These are phyloP conservation scores for Nesoenas mayeri DNA, from an alignment of 2,113 vertebrate species.

Conservation along the genomic window DNA sequence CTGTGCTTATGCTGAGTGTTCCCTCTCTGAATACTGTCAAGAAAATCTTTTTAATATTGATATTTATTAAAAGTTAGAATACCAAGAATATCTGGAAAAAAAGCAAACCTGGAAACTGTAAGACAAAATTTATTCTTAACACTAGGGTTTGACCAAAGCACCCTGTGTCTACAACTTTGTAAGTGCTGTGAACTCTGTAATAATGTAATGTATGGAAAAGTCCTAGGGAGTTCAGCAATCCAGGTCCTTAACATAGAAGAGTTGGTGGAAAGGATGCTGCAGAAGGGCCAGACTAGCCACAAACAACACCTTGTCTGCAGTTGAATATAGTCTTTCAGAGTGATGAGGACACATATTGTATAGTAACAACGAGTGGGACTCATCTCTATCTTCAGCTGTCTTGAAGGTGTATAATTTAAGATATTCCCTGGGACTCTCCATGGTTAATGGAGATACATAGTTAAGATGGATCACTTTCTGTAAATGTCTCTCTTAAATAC, in stretches of 20 bases:
- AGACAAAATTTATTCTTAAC: not conserved
- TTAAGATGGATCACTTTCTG: not conserved
- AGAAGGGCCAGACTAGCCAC: not conserved
- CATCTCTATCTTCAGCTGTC: not conserved
- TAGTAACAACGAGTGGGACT: not conserved
- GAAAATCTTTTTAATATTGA: not conserved
- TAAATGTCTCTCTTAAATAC: not conserved
- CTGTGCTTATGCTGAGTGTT: not conserved
- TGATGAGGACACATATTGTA: not conserved
- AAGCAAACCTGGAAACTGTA: not conserved
- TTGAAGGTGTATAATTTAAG: not conserved
- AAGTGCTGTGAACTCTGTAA: not conserved
- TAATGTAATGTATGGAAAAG: not conserved
- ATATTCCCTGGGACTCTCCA: not conserved
- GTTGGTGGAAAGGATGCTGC: not conserved
- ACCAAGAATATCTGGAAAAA: not conserved
- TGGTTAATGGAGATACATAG: not conserved
- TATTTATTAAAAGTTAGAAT: not conserved
- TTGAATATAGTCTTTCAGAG: not conserved
- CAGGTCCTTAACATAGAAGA: fast-evolving
- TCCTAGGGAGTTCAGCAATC: not conserved
- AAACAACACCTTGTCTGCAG: not conserved
- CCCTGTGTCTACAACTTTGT: not conserved
- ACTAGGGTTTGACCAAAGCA: not conserved
- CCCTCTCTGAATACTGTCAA: not conserved